Evolutionary conservation across 2,888 invertebrate genomes (phyloP).

Genomic region (Ichneumoninae sp.): DNA sequence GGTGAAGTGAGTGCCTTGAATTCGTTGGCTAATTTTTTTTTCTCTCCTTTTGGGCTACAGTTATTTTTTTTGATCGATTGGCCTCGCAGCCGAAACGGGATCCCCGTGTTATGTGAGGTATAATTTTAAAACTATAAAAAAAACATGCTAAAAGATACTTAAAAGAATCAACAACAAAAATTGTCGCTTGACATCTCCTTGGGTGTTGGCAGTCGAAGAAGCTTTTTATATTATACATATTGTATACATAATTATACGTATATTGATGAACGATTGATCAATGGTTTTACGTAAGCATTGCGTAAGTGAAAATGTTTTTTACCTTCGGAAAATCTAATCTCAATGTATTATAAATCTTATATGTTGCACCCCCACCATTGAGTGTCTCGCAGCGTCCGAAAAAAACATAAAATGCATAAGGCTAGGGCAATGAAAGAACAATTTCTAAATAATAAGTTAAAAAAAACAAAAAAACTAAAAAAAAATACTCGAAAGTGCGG

Average conservation of each 20-base stretch:
- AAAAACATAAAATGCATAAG: not conserved
- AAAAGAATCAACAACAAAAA: constrained; percentile 41
- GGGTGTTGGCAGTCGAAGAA: constrained; percentile 74
- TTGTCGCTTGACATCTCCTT: constrained; percentile 70
- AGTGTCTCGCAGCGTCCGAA: constrained; percentile 67
- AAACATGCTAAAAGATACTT: constrained; percentile 26
- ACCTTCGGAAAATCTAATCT: constrained; percentile 72
- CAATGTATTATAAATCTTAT: constrained; percentile 73
- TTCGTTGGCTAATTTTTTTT: constrained; percentile 5
- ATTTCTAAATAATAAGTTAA: not conserved
- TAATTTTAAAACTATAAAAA: constrained; percentile 32
- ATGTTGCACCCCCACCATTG: constrained; percentile 75
- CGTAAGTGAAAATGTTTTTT: constrained; percentile 73
- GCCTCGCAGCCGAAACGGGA: constrained; percentile 81
- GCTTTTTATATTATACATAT: constrained; percentile 71
- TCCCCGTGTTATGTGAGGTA: constrained; percentile 80
- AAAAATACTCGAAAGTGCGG: not conserved
- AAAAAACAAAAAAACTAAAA: not conserved
- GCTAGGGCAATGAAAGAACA: not conserved
- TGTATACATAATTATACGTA: constrained; percentile 64
- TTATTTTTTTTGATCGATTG: constrained; percentile 68
- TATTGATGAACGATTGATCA: constrained; percentile 72
- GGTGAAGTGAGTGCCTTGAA: not conserved
- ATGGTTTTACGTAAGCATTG: constrained; percentile 71
- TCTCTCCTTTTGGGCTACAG: constrained; percentile 9